Percentiles rank a stretch among this genome's conserved stretches.
Conservation (phyloP, 2,113 vertebrate genomes). For the Vombatus ursinus region DNA sequence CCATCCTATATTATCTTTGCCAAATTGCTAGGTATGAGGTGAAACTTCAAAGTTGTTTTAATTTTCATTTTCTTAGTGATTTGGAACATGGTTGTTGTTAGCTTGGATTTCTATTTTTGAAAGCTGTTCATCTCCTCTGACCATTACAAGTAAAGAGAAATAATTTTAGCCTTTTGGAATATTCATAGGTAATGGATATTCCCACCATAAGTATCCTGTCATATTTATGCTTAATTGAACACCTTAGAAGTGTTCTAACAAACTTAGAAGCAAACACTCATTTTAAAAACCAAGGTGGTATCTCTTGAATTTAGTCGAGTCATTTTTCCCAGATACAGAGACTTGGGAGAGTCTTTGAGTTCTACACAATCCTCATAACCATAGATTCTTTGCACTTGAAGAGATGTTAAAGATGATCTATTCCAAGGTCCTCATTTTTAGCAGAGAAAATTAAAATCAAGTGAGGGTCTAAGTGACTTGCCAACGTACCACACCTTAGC, state of each 20-base stretch:
- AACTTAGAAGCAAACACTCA: background rate
- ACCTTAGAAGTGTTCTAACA: no score
- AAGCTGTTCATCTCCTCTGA: background rate
- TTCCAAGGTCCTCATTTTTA: background rate
- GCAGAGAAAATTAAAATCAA: background rate
- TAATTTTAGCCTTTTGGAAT: conserved; percentile 45
- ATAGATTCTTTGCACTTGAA: background rate
- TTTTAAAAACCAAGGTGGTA: conserved; percentile 47
- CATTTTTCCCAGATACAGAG: conserved; percentile 15
- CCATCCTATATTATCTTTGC: background rate
- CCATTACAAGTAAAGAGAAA: conserved; percentile 4
- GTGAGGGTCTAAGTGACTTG: background rate
- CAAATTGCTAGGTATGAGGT: background rate
- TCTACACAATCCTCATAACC: background rate
- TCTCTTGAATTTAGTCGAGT: conserved; percentile 25
- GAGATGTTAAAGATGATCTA: background rate
- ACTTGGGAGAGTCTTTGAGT: background rate
- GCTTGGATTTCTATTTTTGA: background rate
- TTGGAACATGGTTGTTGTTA: background rate
- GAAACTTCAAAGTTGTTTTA: background rate
- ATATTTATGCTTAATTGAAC: background rate
- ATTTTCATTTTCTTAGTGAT: background rate
- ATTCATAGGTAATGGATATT: conserved; percentile 29
- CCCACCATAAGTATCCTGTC: background rate
- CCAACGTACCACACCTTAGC: background rate